Conservation (phyloP, 1,140 invertebrate species). For the Bombus sylvicola region DNA sequence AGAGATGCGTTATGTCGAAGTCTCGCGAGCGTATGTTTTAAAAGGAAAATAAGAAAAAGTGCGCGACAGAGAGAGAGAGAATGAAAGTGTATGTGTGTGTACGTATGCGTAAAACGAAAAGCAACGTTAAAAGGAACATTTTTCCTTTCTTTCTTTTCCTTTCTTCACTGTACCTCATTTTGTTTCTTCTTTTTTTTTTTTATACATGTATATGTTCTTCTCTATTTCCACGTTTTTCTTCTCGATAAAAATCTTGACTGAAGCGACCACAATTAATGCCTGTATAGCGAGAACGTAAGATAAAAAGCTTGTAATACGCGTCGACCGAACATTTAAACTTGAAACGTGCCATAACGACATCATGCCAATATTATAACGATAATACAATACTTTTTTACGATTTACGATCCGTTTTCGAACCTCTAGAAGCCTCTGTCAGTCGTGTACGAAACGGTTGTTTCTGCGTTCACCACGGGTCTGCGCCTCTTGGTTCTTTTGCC, state of each 20-base stretch:
- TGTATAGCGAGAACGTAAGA: slow-evolving; percentile 71
- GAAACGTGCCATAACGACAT: slow-evolving; percentile 81
- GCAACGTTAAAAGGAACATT: not conserved
- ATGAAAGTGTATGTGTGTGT: not conserved
- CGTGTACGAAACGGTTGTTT: slow-evolving; percentile 7
- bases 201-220: not conserved
- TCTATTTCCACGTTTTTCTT: slow-evolving; percentile 13
- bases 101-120: not conserved
- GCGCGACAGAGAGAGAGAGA: not conserved
- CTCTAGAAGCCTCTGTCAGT: slow-evolving; percentile 68
- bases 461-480: slow-evolving; percentile 10
- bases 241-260: slow-evolving; percentile 35
- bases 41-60: not conserved
- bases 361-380: slow-evolving; percentile 81
- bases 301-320: slow-evolving; percentile 71
- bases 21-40: slow-evolving; percentile 7
- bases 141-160: not conserved
- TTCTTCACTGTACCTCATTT: slow-evolving; percentile 1
- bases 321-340: slow-evolving; percentile 76
- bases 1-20: slow-evolving; percentile 11
- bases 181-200: not conserved
- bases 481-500: slow-evolving; percentile 24
- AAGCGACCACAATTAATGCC: slow-evolving; percentile 62
- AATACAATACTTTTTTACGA: slow-evolving; percentile 76
- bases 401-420: slow-evolving; percentile 69